Evolutionary conservation across 2,888 invertebrate species (phyloP).

Genomic region (Aporophyla nigra): DNA sequence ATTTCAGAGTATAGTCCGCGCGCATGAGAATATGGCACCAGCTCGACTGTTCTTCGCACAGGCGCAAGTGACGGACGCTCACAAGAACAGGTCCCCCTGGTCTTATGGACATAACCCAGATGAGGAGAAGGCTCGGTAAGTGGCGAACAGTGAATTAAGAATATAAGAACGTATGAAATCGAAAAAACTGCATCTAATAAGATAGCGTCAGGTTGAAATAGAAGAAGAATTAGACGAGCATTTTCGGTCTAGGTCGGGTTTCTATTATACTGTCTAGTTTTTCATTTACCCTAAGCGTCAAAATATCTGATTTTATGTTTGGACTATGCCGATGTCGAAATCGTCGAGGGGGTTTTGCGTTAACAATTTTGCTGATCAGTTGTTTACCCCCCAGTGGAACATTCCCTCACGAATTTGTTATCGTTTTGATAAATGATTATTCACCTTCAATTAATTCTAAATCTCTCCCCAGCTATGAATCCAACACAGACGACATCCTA

Average conservation of each 20-base stretch:
- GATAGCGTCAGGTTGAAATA: background rate
- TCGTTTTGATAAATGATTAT: background rate
- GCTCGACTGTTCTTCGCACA: conserved; percentile 92
- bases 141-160: background rate
- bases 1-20: conserved; percentile 86
- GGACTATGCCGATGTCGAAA: background rate
- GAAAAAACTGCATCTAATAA: background rate
- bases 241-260: background rate
- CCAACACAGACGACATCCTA: conserved; percentile 93
- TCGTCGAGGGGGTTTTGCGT: background rate
- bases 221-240: background rate
- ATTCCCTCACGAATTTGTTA: background rate
- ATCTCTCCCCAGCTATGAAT: conserved; percentile 90
- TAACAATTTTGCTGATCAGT: background rate
- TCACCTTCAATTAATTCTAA: too few species aligned
- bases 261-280: background rate
- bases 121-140: conserved; percentile 92
- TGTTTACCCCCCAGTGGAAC: background rate
- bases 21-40: conserved; percentile 84
- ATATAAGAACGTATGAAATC: background rate
- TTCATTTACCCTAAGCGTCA: background rate
- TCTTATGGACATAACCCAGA: conserved; percentile 94
- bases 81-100: conserved; percentile 95
- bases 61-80: conserved; percentile 92
- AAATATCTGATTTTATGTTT: background rate